Percentiles rank a stretch among this genome's conserved stretches.
Evolutionary conservation across 37 sponge, comb jelly and placozoan species (phyloP).

Genomic region (Amphimedon queenslandica): DNA sequence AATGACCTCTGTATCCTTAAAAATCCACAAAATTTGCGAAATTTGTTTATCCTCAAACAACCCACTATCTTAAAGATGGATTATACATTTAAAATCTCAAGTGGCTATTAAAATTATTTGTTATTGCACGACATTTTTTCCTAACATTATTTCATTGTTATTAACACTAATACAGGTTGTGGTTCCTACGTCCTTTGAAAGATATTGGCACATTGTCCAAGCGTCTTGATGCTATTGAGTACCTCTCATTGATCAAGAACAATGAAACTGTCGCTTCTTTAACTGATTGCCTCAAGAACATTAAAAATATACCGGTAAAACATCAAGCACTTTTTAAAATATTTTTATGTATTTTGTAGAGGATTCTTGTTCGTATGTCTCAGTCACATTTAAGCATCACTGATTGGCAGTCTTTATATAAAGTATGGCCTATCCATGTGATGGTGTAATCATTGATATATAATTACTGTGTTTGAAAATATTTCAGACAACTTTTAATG

Average conservation of each 20-base stretch:
- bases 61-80: too few relatives aligned
- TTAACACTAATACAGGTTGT: too few relatives aligned
- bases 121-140: too few relatives aligned
- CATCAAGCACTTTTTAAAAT: neutral
- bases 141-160: too few relatives aligned
- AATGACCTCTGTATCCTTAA: too few relatives aligned
- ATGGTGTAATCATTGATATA: neutral
- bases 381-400: slow-evolving; percentile 60
- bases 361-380: slow-evolving; percentile 75
- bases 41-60: too few relatives aligned
- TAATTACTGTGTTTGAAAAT: too few relatives aligned
- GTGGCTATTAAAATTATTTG: too few relatives aligned
- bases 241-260: slow-evolving; percentile 48
- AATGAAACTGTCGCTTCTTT: slow-evolving; percentile 64
- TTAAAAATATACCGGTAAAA: slow-evolving; percentile 80
- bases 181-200: slow-evolving; percentile 86
- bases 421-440: slow-evolving; percentile 23
- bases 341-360: slow-evolving; percentile 27
- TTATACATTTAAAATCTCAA: too few relatives aligned
- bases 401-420: slow-evolving; percentile 90
- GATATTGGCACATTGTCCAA: slow-evolving; percentile 51
- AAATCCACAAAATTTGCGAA: too few relatives aligned
- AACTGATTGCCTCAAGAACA: slow-evolving; percentile 73
- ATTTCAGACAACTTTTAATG: slow-evolving; percentile 79
- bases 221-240: slow-evolving; percentile 79